These are phyloP conservation scores for Vipera ursinii DNA, from an alignment of 2,797 vertebrate species.

Conservation along the genomic window DNA sequence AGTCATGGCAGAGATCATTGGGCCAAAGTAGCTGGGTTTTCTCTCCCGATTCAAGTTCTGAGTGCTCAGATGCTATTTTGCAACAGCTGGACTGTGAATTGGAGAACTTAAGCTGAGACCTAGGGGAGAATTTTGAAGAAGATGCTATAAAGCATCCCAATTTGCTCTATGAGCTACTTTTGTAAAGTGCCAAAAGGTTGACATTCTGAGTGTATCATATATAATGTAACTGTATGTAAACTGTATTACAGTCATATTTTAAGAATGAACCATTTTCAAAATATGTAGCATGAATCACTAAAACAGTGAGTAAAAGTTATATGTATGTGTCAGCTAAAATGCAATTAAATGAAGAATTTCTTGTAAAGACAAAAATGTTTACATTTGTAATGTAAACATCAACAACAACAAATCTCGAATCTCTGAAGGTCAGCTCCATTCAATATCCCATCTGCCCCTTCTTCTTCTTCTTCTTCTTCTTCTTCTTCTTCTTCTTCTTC, in stretches of 20 bases:
- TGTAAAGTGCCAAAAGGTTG: no score
- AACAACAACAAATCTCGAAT: neutral
- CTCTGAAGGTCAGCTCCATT: neutral
- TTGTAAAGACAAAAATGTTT: neutral
- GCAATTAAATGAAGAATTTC: neutral
- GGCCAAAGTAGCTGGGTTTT: neutral
- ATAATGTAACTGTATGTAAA: no score
- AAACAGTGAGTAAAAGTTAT: no score
- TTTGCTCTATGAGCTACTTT: neutral
- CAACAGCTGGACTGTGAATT: neutral
- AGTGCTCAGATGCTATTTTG: neutral
- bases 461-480: no score
- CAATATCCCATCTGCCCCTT: neutral
- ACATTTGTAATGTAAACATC: neutral
- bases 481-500: no score
- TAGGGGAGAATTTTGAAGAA: neutral
- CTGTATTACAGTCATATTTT: neutral
- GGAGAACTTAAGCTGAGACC: neutral
- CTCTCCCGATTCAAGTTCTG: neutral
- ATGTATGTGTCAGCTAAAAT: neutral
- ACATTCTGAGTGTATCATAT: no score
- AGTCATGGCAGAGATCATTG: neutral
- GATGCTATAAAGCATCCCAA: neutral
- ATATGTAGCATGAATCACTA: neutral
- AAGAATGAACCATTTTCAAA: neutral